phyloP scores from a whole-genome alignment of 2,797 vertebrate species.

The Borostomias antarcticus region DNA sequence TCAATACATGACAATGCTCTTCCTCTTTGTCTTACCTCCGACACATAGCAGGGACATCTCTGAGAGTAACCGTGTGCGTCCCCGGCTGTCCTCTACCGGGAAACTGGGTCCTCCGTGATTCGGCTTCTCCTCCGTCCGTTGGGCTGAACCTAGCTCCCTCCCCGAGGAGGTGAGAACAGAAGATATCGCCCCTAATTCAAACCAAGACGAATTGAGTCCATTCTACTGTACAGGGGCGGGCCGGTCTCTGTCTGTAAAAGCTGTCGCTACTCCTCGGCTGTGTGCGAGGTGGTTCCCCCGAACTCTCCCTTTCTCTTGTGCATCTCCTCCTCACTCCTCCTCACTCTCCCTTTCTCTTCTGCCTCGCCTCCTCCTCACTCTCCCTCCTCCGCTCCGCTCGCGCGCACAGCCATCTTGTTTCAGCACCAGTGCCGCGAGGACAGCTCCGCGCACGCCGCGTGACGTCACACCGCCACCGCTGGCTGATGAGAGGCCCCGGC shows the following conservation, averaged over 20 bases:
- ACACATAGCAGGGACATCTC: conserved; percentile 92
- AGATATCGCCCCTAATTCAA: conserved; percentile 19
- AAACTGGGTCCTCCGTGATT: conserved; percentile 56
- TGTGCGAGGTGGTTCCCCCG: conserved; percentile 29
- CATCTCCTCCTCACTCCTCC: conserved; percentile 46
- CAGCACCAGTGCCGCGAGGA: conserved; percentile 62
- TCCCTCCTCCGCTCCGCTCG: conserved; percentile 67
- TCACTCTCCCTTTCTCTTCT: conserved; percentile 51
- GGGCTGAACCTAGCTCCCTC: background rate
- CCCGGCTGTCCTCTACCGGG: conserved; percentile 65
- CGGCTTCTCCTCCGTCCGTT: conserved; percentile 24
- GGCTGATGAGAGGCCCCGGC: conserved; percentile 56
- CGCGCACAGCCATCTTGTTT: conserved; percentile 82
- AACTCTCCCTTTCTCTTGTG: background rate
- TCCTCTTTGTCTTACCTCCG: conserved; percentile 77
- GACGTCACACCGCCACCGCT: too few species aligned
- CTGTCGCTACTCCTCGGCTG: conserved; percentile 50
- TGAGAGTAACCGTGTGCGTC: conserved; percentile 42
- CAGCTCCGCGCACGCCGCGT: conserved; percentile 60
- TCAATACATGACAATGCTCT: background rate
- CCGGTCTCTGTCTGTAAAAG: conserved; percentile 27
- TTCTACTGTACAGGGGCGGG: conserved; percentile 34
- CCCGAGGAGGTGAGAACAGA: conserved; percentile 30
- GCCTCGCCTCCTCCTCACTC: conserved; percentile 67
- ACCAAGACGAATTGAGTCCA: conserved; percentile 30